phyloP scores from a whole-genome alignment of 1,140 invertebrate species.

The Colletes latitarsis region DNA sequence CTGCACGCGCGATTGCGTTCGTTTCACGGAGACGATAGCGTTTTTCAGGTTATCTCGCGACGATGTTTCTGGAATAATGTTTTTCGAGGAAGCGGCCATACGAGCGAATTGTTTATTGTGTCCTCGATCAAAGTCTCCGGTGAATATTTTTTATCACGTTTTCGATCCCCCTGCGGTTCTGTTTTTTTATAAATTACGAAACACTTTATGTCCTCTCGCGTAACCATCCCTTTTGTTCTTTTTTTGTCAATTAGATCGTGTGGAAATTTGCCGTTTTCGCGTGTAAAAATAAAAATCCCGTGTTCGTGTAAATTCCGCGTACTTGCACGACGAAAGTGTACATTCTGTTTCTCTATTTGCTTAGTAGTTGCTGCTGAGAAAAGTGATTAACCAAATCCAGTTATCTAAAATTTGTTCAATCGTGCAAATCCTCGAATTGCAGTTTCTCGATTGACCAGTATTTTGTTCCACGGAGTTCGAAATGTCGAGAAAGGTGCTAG shows the following conservation, averaged over 20 bases:
- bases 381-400: no score
- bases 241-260: not conserved
- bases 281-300: no score
- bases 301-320: no score
- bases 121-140: not conserved
- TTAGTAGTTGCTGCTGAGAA: no score
- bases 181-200: not conserved
- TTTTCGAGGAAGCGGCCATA: not conserved
- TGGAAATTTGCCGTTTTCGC: no score
- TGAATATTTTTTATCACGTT: not conserved
- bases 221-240: not conserved
- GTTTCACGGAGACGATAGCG: not conserved
- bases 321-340: no score
- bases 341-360: no score
- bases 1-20: not conserved
- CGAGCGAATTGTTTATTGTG: not conserved
- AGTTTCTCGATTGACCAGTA: no score
- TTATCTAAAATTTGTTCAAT: no score
- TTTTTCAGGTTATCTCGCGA: not conserved
- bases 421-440: no score
- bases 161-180: not conserved
- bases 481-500: no score
- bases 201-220: not conserved
- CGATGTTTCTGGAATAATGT: not conserved
- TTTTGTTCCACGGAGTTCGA: no score